Evolutionary conservation across 2,113 vertebrate genomes (phyloP).

Genomic region (Monopterus albus): DNA sequence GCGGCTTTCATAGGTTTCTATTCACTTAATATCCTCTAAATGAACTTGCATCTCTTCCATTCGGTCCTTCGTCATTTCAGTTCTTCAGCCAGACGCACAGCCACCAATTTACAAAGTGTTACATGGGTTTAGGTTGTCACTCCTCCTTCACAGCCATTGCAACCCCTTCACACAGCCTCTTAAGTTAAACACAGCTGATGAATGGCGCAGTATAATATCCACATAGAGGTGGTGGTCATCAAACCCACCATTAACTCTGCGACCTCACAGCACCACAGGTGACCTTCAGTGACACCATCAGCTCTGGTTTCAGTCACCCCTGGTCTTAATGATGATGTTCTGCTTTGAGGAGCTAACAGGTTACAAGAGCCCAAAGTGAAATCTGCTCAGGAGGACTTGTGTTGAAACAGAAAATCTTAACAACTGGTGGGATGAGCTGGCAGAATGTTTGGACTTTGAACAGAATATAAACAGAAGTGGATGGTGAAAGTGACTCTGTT

Average conservation of each 20-base stretch:
- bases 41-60: constrained; percentile 6
- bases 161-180: no score
- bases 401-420: constrained; percentile 35
- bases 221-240: constrained; percentile 63
- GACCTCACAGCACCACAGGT: constrained; percentile 53
- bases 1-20: constrained; percentile 17
- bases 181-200: no score
- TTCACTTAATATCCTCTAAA: neutral
- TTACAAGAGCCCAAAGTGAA: no score
- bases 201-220: constrained; percentile 36
- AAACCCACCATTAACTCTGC: constrained; percentile 47
- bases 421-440: constrained; percentile 5
- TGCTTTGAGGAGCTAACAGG: constrained; percentile 20
- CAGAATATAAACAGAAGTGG: constrained; percentile 9
- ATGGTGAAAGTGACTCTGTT: neutral
- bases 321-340: constrained; percentile 28
- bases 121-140: neutral
- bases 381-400: no score
- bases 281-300: constrained; percentile 34
- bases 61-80: neutral
- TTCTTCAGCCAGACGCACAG: neutral
- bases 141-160: constrained; percentile 5
- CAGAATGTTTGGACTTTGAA: constrained; percentile 32
- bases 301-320: constrained; percentile 50
- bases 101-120: neutral